These are phyloP conservation scores for Montipora sp. DNA, from an alignment of 64 coral and sea anemone species.

Conservation along the genomic window DNA sequence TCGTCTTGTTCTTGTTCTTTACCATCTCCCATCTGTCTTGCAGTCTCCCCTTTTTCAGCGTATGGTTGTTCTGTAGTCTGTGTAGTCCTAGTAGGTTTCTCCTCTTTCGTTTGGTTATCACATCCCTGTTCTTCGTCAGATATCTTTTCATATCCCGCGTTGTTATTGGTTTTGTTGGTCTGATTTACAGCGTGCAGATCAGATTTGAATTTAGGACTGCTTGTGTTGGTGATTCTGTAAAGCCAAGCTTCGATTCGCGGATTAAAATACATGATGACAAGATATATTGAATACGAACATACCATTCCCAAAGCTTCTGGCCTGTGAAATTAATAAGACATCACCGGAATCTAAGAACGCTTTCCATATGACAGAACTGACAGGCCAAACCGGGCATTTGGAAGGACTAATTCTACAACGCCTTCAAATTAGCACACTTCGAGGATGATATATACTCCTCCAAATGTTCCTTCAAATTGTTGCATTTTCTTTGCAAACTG, in stretches of 20 bases:
- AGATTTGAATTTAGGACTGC: slow-evolving; percentile 38
- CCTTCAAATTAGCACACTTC: too few species aligned
- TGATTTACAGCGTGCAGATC: slow-evolving; percentile 61
- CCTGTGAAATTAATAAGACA: slow-evolving; percentile 29
- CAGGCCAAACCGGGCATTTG: too few species aligned
- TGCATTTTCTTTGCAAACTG: too few species aligned
- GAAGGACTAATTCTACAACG: too few species aligned
- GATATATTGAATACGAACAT: slow-evolving; percentile 66
- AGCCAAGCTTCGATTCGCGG: slow-evolving; percentile 60
- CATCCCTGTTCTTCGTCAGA: slow-evolving; percentile 5
- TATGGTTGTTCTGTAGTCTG: neutral
- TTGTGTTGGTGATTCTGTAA: slow-evolving; percentile 75
- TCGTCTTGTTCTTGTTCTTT: neutral
- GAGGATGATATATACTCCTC: too few species aligned
- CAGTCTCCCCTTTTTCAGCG: neutral
- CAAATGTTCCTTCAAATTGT: too few species aligned
- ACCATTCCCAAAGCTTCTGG: slow-evolving; percentile 74
- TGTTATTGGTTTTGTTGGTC: neutral
- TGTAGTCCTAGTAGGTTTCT: neutral
- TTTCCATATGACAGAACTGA: too few species aligned
- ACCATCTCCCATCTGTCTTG: neutral
- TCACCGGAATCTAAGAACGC: neutral
- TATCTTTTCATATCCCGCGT: neutral
- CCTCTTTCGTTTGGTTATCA: neutral
- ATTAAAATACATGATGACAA: slow-evolving; percentile 85